Evolutionary conservation across 2,797 vertebrate genomes (phyloP).

Genomic region (Caiman crocodilus): DNA sequence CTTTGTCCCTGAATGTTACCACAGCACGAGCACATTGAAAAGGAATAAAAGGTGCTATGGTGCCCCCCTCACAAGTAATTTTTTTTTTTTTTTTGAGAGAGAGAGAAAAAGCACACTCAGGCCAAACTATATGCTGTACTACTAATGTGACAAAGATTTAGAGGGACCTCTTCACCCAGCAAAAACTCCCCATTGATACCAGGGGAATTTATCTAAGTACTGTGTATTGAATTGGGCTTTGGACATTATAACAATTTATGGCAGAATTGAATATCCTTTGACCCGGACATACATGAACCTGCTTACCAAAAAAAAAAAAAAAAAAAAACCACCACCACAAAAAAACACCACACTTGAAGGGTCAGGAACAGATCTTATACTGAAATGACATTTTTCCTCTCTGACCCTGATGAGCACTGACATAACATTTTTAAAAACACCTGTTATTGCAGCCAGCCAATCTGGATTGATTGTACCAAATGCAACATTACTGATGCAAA

Average conservation of each 20-base stretch:
- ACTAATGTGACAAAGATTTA: background rate
- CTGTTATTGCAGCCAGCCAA: background rate
- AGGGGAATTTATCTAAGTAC: background rate
- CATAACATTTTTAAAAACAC: background rate
- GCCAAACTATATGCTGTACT: background rate
- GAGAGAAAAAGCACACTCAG: background rate
- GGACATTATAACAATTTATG: background rate
- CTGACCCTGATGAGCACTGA: background rate
- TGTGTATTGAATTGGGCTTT: background rate
- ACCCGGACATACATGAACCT: background rate
- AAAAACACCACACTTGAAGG: background rate
- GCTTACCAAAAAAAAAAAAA: background rate
- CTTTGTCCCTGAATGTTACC: background rate
- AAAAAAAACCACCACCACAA: background rate
- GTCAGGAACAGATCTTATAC: background rate
- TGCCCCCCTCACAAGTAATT: background rate
- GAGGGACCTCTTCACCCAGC: background rate
- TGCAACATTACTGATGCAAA: no score
- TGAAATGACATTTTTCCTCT: background rate
- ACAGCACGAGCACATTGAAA: background rate
- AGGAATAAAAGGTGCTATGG: rapidly evolving
- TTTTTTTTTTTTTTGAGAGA: background rate
- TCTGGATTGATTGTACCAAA: background rate
- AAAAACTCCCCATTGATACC: background rate
- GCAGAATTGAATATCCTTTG: background rate